Conservation (phyloP, 2,797 vertebrate species). For the Acanthurus lineatus region DNA sequence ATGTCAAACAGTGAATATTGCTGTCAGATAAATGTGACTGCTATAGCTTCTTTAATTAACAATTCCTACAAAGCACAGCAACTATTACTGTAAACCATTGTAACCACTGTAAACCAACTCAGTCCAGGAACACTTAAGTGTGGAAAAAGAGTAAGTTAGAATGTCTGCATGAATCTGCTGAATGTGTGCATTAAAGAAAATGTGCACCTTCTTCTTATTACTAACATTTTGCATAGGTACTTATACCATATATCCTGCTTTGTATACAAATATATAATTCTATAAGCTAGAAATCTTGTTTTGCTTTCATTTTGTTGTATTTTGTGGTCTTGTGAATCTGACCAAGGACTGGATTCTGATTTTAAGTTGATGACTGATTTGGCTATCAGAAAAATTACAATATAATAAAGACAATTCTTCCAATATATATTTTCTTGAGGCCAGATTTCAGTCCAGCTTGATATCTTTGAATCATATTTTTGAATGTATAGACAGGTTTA, state of each 20-base stretch:
- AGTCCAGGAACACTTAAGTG: neutral
- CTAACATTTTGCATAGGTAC: neutral
- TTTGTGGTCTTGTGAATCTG: neutral
- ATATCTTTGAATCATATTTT: neutral
- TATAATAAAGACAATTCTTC: neutral
- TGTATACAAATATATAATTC: neutral
- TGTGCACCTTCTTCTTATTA: neutral
- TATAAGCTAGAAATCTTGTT: too few relatives aligned
- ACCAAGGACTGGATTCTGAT: neutral
- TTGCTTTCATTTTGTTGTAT: conserved; percentile 4
- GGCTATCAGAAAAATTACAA: neutral
- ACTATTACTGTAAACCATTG: neutral
- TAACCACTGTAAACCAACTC: too few relatives aligned
- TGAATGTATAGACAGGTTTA: neutral
- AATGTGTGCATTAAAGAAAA: neutral
- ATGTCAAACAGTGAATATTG: neutral
- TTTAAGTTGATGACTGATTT: neutral
- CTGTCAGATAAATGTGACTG: neutral
- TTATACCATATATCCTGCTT: neutral
- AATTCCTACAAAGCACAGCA: neutral
- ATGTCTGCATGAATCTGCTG: neutral
- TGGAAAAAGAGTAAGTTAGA: neutral
- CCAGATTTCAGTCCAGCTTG: neutral
- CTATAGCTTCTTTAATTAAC: neutral
- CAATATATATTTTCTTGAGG: neutral